Base-by-base conservation (phyloP, 2,797 vertebrate species). In the Enteromius trimaculatus region DNA sequence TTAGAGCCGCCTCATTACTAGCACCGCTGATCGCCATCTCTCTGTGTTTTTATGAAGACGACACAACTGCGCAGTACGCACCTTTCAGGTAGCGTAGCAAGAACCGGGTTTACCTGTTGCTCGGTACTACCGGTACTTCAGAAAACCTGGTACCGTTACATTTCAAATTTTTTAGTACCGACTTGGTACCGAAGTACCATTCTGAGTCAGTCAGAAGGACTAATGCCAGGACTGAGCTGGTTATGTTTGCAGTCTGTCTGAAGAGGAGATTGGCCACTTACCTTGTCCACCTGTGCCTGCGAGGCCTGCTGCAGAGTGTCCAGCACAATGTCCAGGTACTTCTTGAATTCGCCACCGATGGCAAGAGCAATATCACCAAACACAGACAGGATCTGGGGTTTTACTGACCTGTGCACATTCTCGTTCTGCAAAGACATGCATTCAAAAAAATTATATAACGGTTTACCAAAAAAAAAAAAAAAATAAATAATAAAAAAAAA, bases 261-360 rank as follows among this genome's bases (percentile, higher is more conserved):
- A 11, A 11, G 58, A 60, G 4, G n/a, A 11, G 55, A 2, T 23
- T n/a, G 11, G 55, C 23, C 17, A 21, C 26, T 90, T 80, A 98
- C 98, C 97, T 98, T 99, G 91, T 99, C 97, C 17, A 99, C 98
- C 87, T 99, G 98, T 0, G 98, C 98, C 90, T 98, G 98, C 1
- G 97, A 98, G 0, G 98, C 98, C 91, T 99, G 98, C 89, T 99
- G 97, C 60, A 99, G 95, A 0, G 98, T 99, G 88, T 99, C 98
- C 87, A 99, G 90, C 2, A 99, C 98, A 0, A 99, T 97, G 1
- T 98, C 97, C 84, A 99, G 92, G 88, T 99, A 99, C 87, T 99
- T 99, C 92, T 99, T 99, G 82, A 99, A 99, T 87, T 99, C 98
- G 2, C 98, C 98, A 1, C 98, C 98, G 53, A 99, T 97, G 86